Conservation (phyloP, 2,888 invertebrate species). For the Zele albiditarsus region DNA sequence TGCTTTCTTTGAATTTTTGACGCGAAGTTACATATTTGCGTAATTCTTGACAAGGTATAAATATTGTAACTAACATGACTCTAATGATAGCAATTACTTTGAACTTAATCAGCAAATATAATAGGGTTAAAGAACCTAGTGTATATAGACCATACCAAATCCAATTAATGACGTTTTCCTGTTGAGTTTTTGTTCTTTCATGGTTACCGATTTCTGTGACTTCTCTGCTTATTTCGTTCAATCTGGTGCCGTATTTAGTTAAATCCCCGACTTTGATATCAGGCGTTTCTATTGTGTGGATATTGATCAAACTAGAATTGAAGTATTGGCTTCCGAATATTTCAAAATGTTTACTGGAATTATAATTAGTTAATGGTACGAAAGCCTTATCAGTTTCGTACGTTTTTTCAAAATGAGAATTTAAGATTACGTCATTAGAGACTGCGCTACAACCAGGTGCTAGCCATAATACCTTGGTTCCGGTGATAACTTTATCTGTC, state of each 20-base stretch:
- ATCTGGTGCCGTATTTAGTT: slow-evolving; percentile 35
- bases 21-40: no score
- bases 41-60: no score
- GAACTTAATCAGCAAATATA: slow-evolving; percentile 35
- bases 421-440: slow-evolving; percentile 25
- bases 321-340: slow-evolving; percentile 8
- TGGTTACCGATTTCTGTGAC: slow-evolving; percentile 24
- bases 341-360: slow-evolving; percentile 31
- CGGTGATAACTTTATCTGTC: slow-evolving; percentile 20
- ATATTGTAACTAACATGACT: no score
- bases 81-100: no score
- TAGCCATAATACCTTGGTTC: neutral
- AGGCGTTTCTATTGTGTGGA: slow-evolving; percentile 31
- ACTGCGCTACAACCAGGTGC: slow-evolving; percentile 23
- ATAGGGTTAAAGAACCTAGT: neutral
- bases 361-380: slow-evolving; percentile 21
- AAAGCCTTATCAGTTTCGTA: slow-evolving; percentile 14
- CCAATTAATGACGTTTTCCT: slow-evolving; percentile 17
- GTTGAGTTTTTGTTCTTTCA: slow-evolving; percentile 28
- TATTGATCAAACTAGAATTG: slow-evolving; percentile 28
- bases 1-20: no score
- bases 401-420: neutral
- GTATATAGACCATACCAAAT: slow-evolving; percentile 21
- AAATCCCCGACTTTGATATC: slow-evolving; percentile 37
- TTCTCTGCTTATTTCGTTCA: slow-evolving; percentile 36